phyloP scores from a whole-genome alignment of 53 echinoderm and acorn worm species.

The Zoroaster sp. region DNA sequence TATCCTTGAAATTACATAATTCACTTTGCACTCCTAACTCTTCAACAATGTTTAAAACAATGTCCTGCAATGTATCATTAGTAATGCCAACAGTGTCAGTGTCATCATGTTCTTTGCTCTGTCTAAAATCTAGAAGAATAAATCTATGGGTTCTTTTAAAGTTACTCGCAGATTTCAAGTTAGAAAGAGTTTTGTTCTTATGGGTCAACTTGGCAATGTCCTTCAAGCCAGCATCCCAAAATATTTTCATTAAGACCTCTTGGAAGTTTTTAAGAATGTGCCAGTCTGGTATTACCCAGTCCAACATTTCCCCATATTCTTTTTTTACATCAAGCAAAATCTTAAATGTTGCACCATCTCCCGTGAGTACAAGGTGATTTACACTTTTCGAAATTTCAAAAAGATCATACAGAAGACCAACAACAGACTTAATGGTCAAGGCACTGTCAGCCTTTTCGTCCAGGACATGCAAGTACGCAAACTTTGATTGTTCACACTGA shows the following conservation, averaged over 20 bases:
- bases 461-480: constrained; percentile 52
- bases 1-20: constrained; percentile 18
- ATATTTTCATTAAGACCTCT: constrained; percentile 73
- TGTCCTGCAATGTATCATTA: constrained; percentile 23
- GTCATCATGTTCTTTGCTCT: background rate
- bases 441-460: constrained; percentile 55
- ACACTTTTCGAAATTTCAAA: constrained; percentile 14
- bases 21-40: constrained; percentile 10
- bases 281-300: constrained; percentile 83
- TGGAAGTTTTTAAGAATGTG: constrained; percentile 75
- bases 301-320: constrained; percentile 59
- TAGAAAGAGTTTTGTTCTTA: constrained; percentile 26
- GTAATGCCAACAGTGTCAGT: background rate
- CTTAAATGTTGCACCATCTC: constrained; percentile 65
- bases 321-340: constrained; percentile 41
- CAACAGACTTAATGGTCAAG: constrained; percentile 28
- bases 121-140: constrained; percentile 42
- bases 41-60: constrained; percentile 10
- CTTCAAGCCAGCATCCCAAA: constrained; percentile 79
- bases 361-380: constrained; percentile 64
- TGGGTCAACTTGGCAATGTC: constrained; percentile 65
- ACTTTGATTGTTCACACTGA: constrained; percentile 29
- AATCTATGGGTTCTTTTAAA: constrained; percentile 67
- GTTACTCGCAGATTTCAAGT: constrained; percentile 21
- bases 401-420: constrained; percentile 43